Conservation (phyloP, 30 jellyfish, hydroid and myxozoan species). For the Nemopilema nomurai region DNA sequence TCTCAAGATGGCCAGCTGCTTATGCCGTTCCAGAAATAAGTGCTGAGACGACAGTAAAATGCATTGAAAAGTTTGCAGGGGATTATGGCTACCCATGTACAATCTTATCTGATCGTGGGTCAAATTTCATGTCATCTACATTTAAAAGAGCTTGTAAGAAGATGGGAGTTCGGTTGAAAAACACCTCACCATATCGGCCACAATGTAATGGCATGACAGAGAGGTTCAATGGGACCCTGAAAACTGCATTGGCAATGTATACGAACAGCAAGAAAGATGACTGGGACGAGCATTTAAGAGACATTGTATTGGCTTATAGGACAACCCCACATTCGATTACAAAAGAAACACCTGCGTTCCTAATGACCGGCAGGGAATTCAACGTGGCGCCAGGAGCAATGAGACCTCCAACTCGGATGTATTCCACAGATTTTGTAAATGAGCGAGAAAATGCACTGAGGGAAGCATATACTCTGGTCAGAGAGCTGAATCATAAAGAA, state of each 20-base stretch:
- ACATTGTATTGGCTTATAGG: slow-evolving; percentile 21
- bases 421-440: slow-evolving; percentile 19
- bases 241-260: slow-evolving; percentile 14
- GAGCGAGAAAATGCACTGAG: slow-evolving; percentile 24
- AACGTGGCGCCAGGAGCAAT: slow-evolving; percentile 24
- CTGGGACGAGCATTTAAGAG: slow-evolving; percentile 25
- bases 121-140: slow-evolving; percentile 21
- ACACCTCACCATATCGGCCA: slow-evolving; percentile 27
- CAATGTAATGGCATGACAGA: slow-evolving; percentile 35
- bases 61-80: slow-evolving; percentile 26
- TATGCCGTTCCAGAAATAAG: slow-evolving; percentile 28
- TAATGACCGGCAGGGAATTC: slow-evolving; percentile 23
- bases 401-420: slow-evolving; percentile 31
- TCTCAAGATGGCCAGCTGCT: slow-evolving; percentile 62
- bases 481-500: slow-evolving; percentile 24
- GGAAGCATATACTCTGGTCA: slow-evolving; percentile 10
- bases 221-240: slow-evolving; percentile 24
- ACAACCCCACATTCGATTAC: slow-evolving; percentile 43
- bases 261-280: slow-evolving; percentile 22
- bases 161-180: not conserved
- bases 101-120: slow-evolving; percentile 56
- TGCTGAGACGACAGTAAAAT: slow-evolving; percentile 13
- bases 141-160: slow-evolving; percentile 38
- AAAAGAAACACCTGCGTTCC: slow-evolving; percentile 35
- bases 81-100: slow-evolving; percentile 36